Evolutionary conservation across 2,888 invertebrate species (phyloP).

Genomic region (Spodoptera littoralis): DNA sequence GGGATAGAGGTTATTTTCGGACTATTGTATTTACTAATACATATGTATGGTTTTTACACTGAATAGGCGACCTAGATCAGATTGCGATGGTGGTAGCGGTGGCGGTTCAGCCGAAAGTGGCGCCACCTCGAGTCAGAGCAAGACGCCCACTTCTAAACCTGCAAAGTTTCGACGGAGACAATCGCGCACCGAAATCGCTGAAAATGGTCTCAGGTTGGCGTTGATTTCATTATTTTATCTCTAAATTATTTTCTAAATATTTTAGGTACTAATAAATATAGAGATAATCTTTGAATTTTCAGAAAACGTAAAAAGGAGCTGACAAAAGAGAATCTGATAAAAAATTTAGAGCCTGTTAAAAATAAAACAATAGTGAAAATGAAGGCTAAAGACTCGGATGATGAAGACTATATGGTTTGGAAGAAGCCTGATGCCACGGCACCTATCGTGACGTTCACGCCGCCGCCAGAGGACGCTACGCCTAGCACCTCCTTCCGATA

Average conservation of each 20-base stretch:
- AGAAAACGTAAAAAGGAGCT: conserved; percentile 84
- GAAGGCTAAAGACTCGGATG: conserved; percentile 85
- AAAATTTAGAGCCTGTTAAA: conserved; percentile 71
- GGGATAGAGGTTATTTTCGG: no score
- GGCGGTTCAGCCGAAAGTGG: conserved; percentile 84
- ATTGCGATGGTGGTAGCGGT: conserved; percentile 82
- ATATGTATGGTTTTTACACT: no score
- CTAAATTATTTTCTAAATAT: no score
- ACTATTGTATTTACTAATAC: no score
- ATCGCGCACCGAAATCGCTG: conserved; percentile 75
- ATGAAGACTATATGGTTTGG: conserved; percentile 86
- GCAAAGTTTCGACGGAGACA: conserved; percentile 79
- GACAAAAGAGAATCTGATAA: conserved; percentile 75
- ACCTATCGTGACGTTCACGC: conserved; percentile 84
- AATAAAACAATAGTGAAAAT: conserved; percentile 72
- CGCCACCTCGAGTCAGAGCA: conserved; percentile 83
- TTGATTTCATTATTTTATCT: neutral
- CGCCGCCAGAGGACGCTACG: conserved; percentile 77
- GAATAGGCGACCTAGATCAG: conserved; percentile 75
- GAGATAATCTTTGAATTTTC: conserved; percentile 50
- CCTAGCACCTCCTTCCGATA: conserved; percentile 74
- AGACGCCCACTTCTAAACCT: conserved; percentile 75
- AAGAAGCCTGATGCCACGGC: conserved; percentile 78
- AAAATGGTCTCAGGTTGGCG: conserved; percentile 76
- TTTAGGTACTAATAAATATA: no score